phyloP scores from a whole-genome alignment of 2,888 invertebrate species.

The Phragmatobia fuliginosa region DNA sequence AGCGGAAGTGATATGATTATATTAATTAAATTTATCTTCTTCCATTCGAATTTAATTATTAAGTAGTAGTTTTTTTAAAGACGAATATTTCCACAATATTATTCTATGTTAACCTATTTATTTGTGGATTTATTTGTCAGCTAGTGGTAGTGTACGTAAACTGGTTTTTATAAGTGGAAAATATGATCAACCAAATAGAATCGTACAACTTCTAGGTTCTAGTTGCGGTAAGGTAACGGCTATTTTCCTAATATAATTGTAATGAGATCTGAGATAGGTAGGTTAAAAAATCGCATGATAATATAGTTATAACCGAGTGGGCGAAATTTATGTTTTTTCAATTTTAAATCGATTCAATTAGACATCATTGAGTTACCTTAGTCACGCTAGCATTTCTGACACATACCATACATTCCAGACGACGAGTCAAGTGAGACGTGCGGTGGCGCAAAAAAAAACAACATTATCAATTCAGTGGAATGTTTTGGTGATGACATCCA shows the following conservation, averaged over 20 bases:
- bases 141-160: not conserved
- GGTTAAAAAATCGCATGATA: not conserved
- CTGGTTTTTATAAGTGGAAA: slow-evolving; percentile 1
- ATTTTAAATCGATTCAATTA: slow-evolving; percentile 34
- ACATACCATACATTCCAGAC: slow-evolving; percentile 30
- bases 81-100: not conserved
- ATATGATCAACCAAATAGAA: not conserved
- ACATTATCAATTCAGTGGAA: slow-evolving; percentile 71
- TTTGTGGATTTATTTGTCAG: not conserved
- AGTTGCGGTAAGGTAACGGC: not conserved
- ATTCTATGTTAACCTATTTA: not conserved
- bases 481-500: slow-evolving; percentile 74
- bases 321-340: not conserved
- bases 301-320: not conserved
- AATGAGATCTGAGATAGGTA: not conserved
- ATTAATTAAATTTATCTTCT: not conserved
- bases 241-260: not conserved
- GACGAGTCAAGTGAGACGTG: slow-evolving; percentile 53
- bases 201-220: not conserved
- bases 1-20: not conserved
- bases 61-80: not conserved
- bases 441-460: slow-evolving; percentile 51
- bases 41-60: not conserved
- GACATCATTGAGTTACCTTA: slow-evolving; percentile 36
- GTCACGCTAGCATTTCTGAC: slow-evolving; percentile 37